Percentiles rank a stretch among this genome's conserved stretches.
Evolutionary conservation across 2,113 vertebrate species (phyloP).

Genomic region (Pedionomus torquatus): DNA sequence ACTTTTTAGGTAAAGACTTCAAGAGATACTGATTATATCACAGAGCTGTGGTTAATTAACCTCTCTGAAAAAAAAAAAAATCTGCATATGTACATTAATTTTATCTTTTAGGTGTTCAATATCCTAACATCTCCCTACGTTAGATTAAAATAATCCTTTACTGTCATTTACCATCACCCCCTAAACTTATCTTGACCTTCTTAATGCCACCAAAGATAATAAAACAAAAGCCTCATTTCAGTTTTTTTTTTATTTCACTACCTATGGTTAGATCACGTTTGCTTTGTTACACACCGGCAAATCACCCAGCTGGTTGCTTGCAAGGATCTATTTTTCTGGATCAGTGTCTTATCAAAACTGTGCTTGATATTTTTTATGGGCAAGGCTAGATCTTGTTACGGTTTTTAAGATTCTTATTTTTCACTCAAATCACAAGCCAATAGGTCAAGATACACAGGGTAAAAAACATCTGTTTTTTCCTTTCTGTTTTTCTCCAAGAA

Average conservation of each 20-base stretch:
- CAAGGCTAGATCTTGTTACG: background rate
- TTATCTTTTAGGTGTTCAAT: background rate
- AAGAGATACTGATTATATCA: background rate
- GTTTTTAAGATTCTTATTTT: background rate
- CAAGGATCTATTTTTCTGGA: background rate
- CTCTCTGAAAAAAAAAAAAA: background rate
- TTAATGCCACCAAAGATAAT: background rate
- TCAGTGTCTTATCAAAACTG: background rate
- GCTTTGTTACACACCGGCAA: background rate
- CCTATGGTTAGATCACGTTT: background rate
- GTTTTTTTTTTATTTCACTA: background rate
- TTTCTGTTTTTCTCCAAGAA: background rate
- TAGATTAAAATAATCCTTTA: background rate
- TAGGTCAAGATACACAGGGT: background rate
- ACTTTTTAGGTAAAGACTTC: background rate
- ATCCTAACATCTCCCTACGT: background rate
- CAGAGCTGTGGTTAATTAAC: background rate
- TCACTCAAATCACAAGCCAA: background rate
- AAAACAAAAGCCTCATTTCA: background rate
- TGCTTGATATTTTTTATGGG: background rate
- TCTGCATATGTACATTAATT: background rate
- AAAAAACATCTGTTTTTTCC: background rate
- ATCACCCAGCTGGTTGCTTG: background rate
- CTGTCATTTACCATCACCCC: background rate
- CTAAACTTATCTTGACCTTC: background rate